phyloP scores from a whole-genome alignment of 1,140 invertebrate species.

The Drosophila nebulosa region DNA sequence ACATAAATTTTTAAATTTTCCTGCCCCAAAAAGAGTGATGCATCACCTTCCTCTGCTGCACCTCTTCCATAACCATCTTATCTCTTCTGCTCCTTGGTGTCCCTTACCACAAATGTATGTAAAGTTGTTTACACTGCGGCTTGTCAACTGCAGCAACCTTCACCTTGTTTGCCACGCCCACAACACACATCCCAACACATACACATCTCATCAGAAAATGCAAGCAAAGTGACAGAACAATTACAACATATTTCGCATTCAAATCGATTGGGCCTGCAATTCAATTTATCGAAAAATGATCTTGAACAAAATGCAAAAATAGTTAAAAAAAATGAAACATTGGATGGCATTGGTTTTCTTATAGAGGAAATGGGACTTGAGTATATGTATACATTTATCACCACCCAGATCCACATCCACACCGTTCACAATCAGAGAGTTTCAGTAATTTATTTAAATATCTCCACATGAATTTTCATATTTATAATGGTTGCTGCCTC shows the following conservation, averaged over 20 bases:
- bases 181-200: constrained; percentile 10
- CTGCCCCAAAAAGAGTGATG: not conserved
- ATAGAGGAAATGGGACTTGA: not conserved
- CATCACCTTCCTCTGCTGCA: not conserved
- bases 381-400: no score
- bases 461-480: constrained; percentile 8
- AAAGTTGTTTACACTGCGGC: constrained; percentile 29
- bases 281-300: not conserved
- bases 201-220: not conserved
- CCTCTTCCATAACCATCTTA: not conserved
- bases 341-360: not conserved
- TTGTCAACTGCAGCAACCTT: constrained; percentile 74
- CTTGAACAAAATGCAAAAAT: no score
- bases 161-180: constrained; percentile 60
- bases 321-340: no score
- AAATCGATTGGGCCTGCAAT: not conserved
- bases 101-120: not conserved
- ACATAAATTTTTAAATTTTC: constrained; percentile 64
- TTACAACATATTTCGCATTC: constrained; percentile 20
- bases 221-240: constrained; percentile 36
- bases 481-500: not conserved
- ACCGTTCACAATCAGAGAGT: not conserved
- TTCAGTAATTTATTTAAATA: constrained; percentile 1
- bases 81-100: not conserved
- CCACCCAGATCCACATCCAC: no score